A percentile compares a stretch with the other conserved stretches of the same genome.
Evolutionary conservation across 2,797 vertebrate species (phyloP).

Genomic region (Anas flavirostris): DNA sequence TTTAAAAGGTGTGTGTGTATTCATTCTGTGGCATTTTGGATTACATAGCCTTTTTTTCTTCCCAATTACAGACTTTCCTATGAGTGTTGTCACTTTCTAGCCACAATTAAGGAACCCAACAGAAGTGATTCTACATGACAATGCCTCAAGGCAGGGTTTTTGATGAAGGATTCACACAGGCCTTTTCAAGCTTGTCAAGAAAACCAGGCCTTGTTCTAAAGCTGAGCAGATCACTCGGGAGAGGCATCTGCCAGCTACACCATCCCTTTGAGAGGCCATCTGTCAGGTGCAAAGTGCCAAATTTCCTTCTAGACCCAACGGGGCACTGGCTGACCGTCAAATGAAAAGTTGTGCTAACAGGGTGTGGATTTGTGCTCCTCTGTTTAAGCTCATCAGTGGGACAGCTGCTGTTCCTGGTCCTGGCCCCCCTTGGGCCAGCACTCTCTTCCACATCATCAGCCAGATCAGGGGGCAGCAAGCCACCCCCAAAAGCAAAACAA

Average conservation of each 20-base stretch:
- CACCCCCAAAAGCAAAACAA: neutral
- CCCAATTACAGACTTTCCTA: neutral
- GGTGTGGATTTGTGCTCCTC: neutral
- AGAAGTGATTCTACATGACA: constrained; percentile 54
- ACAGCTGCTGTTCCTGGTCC: neutral
- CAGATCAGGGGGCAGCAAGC: neutral
- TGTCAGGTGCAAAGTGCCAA: constrained; percentile 38
- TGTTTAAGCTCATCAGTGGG: neutral
- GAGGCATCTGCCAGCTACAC: constrained; percentile 37
- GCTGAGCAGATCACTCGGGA: constrained; percentile 11
- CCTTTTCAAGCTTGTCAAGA: constrained; percentile 45
- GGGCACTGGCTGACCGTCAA: neutral
- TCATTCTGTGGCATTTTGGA: neutral
- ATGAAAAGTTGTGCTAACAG: neutral
- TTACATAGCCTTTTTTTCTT: neutral
- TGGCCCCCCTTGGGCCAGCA: neutral
- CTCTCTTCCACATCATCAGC: neutral
- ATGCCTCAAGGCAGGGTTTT: constrained; percentile 45
- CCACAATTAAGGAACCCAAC: neutral
- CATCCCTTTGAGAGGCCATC: constrained; percentile 53
- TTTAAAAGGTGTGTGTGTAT: too few relatives aligned
- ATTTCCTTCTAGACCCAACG: neutral
- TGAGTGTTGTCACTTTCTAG: neutral
- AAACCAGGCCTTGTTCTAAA: constrained; percentile 7
- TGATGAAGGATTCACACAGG: neutral